These are phyloP conservation scores for Zophobas morio DNA, from an alignment of 1,140 invertebrate species.

Conservation along the genomic window DNA sequence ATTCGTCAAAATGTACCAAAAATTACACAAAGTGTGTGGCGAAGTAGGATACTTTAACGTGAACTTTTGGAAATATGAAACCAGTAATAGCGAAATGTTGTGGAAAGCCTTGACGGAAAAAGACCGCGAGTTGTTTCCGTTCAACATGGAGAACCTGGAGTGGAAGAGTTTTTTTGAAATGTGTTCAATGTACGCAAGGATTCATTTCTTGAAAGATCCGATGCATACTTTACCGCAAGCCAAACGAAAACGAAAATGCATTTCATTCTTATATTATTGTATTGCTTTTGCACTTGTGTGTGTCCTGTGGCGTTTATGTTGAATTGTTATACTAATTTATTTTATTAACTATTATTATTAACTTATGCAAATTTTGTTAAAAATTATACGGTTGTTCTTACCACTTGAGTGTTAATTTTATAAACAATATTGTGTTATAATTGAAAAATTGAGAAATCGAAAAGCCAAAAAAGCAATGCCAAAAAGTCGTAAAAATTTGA, in stretches of 20 bases:
- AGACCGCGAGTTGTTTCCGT: not conserved
- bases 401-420: too few species aligned
- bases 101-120: not conserved
- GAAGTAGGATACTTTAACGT: not conserved
- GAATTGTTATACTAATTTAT: too few species aligned
- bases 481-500: too few species aligned
- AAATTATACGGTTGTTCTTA: too few species aligned
- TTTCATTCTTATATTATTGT: not conserved
- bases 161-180: not conserved
- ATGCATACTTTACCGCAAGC: not conserved
- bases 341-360: too few species aligned
- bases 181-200: not conserved
- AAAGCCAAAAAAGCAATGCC: too few species aligned
- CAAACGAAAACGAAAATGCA: not conserved
- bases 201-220: not conserved
- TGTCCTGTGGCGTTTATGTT: too few species aligned
- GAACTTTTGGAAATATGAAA: not conserved
- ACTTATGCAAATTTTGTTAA: too few species aligned
- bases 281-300: too few species aligned
- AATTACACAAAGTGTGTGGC: not conserved
- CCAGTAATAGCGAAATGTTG: not conserved
- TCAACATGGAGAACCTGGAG: not conserved
- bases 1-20: not conserved
- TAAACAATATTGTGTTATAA: too few species aligned
- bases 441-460: too few species aligned